Conservation (phyloP, 2,797 vertebrate species). For the Delichon dasypus region DNA sequence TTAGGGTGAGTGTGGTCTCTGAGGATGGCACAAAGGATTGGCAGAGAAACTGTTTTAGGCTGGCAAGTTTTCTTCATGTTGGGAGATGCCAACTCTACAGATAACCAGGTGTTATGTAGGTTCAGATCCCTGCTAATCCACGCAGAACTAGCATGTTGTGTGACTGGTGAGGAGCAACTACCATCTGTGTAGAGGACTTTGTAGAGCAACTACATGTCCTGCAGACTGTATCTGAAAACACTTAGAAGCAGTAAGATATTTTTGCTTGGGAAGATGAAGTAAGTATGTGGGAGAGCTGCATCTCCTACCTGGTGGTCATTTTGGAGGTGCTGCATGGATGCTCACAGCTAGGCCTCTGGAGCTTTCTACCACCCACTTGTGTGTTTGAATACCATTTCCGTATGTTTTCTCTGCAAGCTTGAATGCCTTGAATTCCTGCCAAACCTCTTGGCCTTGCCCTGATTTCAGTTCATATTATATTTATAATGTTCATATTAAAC, state of each 20-base stretch:
- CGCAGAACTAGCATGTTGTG: fast-evolving
- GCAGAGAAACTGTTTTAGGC: not conserved
- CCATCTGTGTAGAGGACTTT: not conserved
- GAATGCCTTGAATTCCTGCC: constrained; percentile 64
- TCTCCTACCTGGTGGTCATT: not conserved
- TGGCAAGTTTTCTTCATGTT: not conserved
- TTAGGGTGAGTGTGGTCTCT: not conserved
- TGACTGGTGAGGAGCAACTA: not conserved
- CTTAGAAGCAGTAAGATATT: not conserved
- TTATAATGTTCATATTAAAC: constrained; percentile 78
- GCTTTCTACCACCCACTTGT: not conserved
- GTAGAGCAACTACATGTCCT: not conserved
- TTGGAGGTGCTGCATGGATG: not conserved
- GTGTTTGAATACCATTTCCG: constrained; percentile 45
- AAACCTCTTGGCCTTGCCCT: constrained; percentile 69
- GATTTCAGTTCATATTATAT: constrained; percentile 76
- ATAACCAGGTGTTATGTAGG: not conserved
- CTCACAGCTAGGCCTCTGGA: not conserved
- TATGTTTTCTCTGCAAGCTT: constrained; percentile 63
- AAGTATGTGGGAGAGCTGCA: not conserved
- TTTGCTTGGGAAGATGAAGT: not conserved
- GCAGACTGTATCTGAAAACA: not conserved
- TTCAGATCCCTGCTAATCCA: not conserved
- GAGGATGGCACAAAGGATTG: not conserved
- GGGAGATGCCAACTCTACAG: not conserved